A percentile compares a stretch with the other conserved stretches of the same genome.
Evolutionary conservation across 2,888 invertebrate genomes (phyloP).

Genomic region (Yponomeuta cagnagella): DNA sequence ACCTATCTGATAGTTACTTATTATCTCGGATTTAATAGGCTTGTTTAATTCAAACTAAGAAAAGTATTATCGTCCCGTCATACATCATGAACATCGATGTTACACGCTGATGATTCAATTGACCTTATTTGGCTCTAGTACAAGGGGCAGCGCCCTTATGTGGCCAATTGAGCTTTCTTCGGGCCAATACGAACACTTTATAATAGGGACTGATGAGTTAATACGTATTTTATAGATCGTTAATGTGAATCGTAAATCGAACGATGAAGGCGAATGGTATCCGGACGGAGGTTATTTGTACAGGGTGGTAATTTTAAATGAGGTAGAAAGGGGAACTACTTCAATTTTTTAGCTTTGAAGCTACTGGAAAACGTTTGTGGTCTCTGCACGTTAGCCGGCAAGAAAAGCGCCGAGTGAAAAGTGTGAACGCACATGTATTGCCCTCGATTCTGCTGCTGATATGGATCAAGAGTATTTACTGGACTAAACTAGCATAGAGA

Average conservation of each 20-base stretch:
- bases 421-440: no score
- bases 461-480: no score
- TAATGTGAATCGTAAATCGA: neutral
- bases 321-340: no score
- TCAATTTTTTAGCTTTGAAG: no score
- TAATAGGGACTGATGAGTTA: slow-evolving; percentile 8
- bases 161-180: slow-evolving; percentile 33
- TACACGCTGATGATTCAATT: slow-evolving; percentile 43
- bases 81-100: slow-evolving; percentile 3
- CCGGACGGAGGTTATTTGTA: neutral
- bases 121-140: slow-evolving; percentile 49
- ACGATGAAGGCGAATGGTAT: neutral
- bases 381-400: no score
- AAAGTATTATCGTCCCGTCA: neutral
- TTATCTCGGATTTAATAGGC: neutral
- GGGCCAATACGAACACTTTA: neutral
- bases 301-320: no score
- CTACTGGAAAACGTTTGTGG: no score
- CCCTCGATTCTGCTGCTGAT: no score
- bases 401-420: no score
- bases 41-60: neutral
- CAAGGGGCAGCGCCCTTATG: slow-evolving; percentile 51
- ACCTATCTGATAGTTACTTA: no score
- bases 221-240: slow-evolving; percentile 4
- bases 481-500: no score